These are phyloP conservation scores for Piprites chloris DNA, from an alignment of 2,113 vertebrate species.

Conservation along the genomic window DNA sequence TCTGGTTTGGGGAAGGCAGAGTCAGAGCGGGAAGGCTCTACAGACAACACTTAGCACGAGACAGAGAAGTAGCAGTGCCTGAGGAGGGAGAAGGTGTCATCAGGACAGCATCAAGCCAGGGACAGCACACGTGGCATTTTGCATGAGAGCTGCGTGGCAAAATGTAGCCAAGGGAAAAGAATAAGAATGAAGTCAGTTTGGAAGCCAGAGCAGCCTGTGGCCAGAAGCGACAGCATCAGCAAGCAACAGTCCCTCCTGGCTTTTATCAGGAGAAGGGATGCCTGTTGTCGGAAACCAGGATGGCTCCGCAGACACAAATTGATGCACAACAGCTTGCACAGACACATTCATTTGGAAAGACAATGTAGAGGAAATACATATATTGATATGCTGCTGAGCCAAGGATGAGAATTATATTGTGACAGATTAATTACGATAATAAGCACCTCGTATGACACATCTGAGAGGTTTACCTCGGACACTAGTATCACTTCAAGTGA, in stretches of 20 bases:
- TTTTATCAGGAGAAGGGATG: background rate
- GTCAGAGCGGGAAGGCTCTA: background rate
- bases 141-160: background rate
- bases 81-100: background rate
- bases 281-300: background rate
- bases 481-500: conserved; percentile 1
- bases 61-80: background rate
- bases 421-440: background rate
- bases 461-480: background rate
- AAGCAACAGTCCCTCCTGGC: background rate
- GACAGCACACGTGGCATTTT: background rate
- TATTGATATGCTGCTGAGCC: background rate
- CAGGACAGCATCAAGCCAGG: background rate
- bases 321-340: background rate
- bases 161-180: background rate
- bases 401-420: background rate
- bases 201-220: background rate
- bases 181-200: background rate
- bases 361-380: background rate
- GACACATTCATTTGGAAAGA: background rate
- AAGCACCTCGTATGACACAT: background rate
- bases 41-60: background rate
- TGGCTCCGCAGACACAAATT: background rate
- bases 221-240: rapidly evolving
- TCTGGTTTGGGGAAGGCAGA: background rate